These are phyloP conservation scores for Drosophila incognita DNA, from an alignment of 2,888 invertebrate genomes.

Conservation along the genomic window DNA sequence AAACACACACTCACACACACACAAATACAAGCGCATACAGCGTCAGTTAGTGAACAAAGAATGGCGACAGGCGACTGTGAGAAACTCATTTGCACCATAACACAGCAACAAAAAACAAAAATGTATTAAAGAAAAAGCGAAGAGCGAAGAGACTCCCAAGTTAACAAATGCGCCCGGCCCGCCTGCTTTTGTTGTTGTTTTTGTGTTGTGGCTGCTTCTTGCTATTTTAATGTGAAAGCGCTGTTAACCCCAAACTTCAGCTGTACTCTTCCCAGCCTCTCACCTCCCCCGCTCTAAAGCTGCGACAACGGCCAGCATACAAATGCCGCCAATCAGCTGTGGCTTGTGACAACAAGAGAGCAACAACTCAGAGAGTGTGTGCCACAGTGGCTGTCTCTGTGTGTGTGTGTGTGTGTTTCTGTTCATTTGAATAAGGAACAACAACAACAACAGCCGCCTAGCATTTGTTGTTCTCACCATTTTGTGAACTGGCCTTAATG, in stretches of 20 bases:
- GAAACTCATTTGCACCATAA: constrained; percentile 73
- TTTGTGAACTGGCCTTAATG: constrained; percentile 83
- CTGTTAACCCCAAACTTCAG: constrained; percentile 71
- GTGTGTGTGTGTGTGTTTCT: constrained; percentile 23
- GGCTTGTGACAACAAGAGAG: constrained; percentile 64
- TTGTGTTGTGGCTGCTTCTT: constrained; percentile 65
- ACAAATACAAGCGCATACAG: constrained; percentile 17
- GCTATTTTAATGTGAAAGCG: constrained; percentile 82
- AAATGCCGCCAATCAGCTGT: constrained; percentile 78
- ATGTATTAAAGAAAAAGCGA: constrained; percentile 67
- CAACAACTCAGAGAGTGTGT: constrained; percentile 41
- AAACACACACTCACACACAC: constrained; percentile 25
- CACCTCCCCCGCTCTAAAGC: constrained; percentile 5
- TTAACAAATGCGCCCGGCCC: constrained; percentile 17
- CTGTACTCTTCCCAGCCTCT: constrained; percentile 7
- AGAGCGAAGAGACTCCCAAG: constrained; percentile 56
- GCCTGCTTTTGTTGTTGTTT: constrained; percentile 26
- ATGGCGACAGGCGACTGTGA: constrained; percentile 62
- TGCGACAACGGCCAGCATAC: constrained; percentile 34
- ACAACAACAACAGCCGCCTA: constrained; percentile 47
- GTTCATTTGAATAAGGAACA: constrained; percentile 81
- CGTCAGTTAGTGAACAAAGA: constrained; percentile 62
- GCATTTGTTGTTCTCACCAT: constrained; percentile 69
- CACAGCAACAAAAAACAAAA: constrained; percentile 21
- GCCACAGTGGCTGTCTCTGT: constrained; percentile 14